Evolutionary conservation across 2,113 vertebrate genomes (phyloP).

Genomic region (Shinisaurus crocodilurus): DNA sequence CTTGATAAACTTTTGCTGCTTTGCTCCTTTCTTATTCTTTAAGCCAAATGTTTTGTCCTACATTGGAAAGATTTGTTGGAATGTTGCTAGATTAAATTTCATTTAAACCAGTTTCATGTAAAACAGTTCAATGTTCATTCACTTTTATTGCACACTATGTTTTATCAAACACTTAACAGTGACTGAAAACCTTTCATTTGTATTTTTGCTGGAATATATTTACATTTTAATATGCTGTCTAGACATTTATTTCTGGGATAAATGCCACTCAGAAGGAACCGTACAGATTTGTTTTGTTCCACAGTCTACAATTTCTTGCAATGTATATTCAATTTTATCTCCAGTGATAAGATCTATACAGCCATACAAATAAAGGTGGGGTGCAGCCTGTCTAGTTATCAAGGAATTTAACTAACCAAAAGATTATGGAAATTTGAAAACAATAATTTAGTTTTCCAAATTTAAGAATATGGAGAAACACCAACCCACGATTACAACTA

Average conservation of each 20-base stretch:
- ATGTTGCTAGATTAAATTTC: background rate
- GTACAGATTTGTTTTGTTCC: background rate
- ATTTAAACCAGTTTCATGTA: no score
- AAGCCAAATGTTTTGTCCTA: constrained; percentile 99
- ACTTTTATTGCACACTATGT: background rate
- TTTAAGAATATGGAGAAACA: background rate
- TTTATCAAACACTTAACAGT: background rate
- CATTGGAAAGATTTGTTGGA: constrained; percentile 37
- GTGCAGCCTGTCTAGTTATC: background rate
- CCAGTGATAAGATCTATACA: background rate
- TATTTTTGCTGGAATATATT: background rate
- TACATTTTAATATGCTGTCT: background rate
- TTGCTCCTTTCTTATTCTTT: constrained; percentile 98
- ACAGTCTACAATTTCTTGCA: background rate
- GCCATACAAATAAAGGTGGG: background rate
- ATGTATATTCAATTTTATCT: background rate
- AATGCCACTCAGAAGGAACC: background rate
- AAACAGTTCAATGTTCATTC: background rate
- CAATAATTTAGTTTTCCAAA: no score
- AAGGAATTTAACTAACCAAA: background rate
- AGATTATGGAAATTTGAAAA: background rate
- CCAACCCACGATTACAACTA: background rate
- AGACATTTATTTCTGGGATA: background rate
- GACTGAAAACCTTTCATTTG: background rate
- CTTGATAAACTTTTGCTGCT: constrained; percentile 98